Evolutionary conservation across 2,888 invertebrate genomes (phyloP).

Genomic region (Standfussiana lucernea): DNA sequence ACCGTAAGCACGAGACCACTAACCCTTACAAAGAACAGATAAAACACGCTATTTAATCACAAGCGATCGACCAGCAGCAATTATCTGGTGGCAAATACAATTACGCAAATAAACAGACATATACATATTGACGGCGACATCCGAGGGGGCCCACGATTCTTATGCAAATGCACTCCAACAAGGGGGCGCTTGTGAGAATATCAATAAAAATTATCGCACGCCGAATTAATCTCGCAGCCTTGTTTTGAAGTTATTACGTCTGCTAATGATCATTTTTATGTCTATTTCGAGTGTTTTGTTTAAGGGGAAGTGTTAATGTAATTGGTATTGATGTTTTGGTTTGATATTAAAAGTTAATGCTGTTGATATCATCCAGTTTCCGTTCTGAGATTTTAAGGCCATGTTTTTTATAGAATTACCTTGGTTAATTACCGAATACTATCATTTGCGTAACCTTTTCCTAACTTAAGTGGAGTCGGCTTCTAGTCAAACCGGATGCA

Average conservation of each 20-base stretch:
- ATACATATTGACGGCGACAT: slow-evolving; percentile 78
- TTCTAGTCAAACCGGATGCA: too few relatives aligned
- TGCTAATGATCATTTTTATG: slow-evolving; percentile 62
- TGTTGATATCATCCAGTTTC: too few relatives aligned
- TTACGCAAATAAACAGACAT: slow-evolving; percentile 86
- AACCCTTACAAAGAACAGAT: slow-evolving; percentile 52
- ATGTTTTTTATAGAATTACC: too few relatives aligned
- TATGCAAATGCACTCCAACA: slow-evolving; percentile 82
- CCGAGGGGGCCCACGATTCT: slow-evolving; percentile 79
- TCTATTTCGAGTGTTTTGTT: slow-evolving; percentile 30
- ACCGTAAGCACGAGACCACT: slow-evolving; percentile 22
- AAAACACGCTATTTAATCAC: slow-evolving; percentile 56
- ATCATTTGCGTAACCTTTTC: too few relatives aligned
- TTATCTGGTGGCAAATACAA: slow-evolving; percentile 81
- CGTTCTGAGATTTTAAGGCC: too few relatives aligned
- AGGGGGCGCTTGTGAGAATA: slow-evolving; percentile 76
- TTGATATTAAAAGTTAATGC: not conserved
- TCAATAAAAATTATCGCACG: slow-evolving; percentile 76
- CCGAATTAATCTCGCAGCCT: slow-evolving; percentile 61
- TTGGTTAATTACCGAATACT: too few relatives aligned
- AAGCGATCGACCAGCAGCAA: slow-evolving; percentile 65
- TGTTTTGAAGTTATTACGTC: slow-evolving; percentile 60
- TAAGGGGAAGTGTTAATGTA: slow-evolving; percentile 26
- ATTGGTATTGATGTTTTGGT: slow-evolving; percentile 32
- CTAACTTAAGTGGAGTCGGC: too few relatives aligned